Conservation (phyloP, 2,113 vertebrate species). For the Butastur rufipennis region DNA sequence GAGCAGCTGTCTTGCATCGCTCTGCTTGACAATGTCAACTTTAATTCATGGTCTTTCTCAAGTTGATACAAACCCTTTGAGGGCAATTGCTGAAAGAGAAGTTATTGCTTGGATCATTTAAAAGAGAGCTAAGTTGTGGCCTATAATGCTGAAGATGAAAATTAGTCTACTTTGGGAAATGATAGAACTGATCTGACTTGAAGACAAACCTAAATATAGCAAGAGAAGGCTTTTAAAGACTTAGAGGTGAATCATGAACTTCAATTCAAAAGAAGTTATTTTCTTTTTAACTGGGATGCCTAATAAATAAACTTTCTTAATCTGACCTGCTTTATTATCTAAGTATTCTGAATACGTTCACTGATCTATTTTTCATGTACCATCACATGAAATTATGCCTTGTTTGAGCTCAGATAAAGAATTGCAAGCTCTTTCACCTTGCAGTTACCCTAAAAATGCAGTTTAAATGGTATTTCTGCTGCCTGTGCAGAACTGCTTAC, state of each 20-base stretch:
- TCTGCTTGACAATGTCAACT: background rate
- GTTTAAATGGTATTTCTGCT: background rate
- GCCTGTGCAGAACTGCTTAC: background rate
- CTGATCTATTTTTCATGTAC: background rate
- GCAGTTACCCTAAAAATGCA: background rate
- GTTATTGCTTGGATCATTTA: background rate
- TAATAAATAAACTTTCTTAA: slow-evolving; percentile 25
- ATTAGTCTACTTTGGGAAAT: slow-evolving; percentile 11
- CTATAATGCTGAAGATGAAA: background rate
- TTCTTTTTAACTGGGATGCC: background rate
- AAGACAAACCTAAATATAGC: slow-evolving; percentile 44
- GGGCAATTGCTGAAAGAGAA: background rate
- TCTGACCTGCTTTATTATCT: background rate
- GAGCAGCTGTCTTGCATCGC: background rate
- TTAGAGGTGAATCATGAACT: slow-evolving; percentile 45
- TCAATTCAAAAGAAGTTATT: slow-evolving; percentile 17
- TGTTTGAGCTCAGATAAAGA: slow-evolving; percentile 7
- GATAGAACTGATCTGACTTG: background rate
- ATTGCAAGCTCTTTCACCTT: background rate
- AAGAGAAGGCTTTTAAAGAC: background rate
- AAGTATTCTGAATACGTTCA: background rate
- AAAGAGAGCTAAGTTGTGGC: background rate
- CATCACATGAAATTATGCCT: background rate
- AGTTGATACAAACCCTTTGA: background rate
- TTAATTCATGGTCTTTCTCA: background rate